A percentile compares a stretch with the other conserved stretches of the same genome.
These are phyloP conservation scores for Tethea ocularis DNA, from an alignment of 2,888 invertebrate genomes.

Conservation along the genomic window DNA sequence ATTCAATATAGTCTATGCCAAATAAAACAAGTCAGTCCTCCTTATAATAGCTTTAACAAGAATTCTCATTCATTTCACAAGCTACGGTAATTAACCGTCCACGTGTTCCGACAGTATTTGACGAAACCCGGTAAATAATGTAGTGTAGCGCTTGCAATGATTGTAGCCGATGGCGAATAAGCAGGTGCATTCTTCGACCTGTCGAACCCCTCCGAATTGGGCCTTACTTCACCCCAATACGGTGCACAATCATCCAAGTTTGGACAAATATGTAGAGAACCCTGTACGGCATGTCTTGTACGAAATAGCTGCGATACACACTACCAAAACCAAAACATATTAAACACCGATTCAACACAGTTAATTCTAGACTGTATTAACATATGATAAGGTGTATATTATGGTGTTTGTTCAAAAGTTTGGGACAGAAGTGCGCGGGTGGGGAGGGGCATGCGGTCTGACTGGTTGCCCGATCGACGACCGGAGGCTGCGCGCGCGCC, in stretches of 20 bases:
- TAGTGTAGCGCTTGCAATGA: slow-evolving; percentile 49
- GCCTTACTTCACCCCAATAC: slow-evolving; percentile 52
- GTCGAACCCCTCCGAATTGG: slow-evolving; percentile 34
- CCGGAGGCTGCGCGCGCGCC: slow-evolving; percentile 80
- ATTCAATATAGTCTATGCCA: too few species aligned
- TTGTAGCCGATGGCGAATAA: slow-evolving; percentile 58
- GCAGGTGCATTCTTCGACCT: slow-evolving; percentile 66
- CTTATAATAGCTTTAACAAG: background rate
- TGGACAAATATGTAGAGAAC: slow-evolving; percentile 72
- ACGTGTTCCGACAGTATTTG: slow-evolving; percentile 45
- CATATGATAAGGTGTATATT: slow-evolving; percentile 40
- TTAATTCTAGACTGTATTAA: slow-evolving; percentile 32
- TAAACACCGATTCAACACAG: slow-evolving; percentile 28
- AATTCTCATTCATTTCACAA: background rate
- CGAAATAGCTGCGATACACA: slow-evolving; percentile 65
- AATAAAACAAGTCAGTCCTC: too few species aligned
- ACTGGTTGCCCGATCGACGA: slow-evolving; percentile 82
- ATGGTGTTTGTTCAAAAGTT: slow-evolving; percentile 50
- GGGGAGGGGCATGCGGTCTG: slow-evolving; percentile 71
- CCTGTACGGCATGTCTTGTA: slow-evolving; percentile 74
- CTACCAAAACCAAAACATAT: slow-evolving; percentile 33
- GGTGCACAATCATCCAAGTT: slow-evolving; percentile 55
- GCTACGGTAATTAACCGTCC: background rate
- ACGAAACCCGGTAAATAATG: slow-evolving; percentile 55
- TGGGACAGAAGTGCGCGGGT: slow-evolving; percentile 60